Evolutionary conservation across 1,140 invertebrate genomes (phyloP).

Genomic region (Choristoneura fumiferana): DNA sequence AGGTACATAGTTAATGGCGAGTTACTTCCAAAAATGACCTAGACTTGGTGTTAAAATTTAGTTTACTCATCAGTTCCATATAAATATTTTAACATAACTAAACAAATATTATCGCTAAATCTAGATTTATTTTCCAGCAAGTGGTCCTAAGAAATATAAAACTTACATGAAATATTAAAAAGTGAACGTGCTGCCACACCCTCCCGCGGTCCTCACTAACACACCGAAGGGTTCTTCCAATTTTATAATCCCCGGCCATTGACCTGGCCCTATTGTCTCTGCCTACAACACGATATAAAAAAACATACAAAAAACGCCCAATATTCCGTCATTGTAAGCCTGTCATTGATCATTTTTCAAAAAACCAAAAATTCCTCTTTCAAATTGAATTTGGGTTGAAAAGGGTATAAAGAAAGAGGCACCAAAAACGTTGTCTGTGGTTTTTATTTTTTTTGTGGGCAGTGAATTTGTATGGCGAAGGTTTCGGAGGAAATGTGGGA

Average conservation of each 20-base stretch:
- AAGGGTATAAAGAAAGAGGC: conserved; percentile 30
- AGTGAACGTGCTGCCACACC: too few species aligned
- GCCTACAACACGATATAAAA: conserved; percentile 42
- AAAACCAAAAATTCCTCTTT: conserved; percentile 47
- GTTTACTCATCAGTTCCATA: too few species aligned
- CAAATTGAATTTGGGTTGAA: conserved; percentile 48
- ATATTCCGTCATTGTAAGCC: conserved; percentile 57
- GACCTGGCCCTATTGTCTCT: conserved; percentile 61
- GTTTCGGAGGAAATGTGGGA: conserved; percentile 11
- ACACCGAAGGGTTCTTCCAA: conserved; percentile 27
- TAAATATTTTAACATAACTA: too few species aligned
- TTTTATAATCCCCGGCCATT: conserved; percentile 44
- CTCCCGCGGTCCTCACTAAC: not conserved
- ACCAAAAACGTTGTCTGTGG: conserved; percentile 6
- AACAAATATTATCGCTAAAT: too few species aligned
- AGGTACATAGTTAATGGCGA: too few species aligned
- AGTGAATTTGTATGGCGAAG: conserved; percentile 7
- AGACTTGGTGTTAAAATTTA: too few species aligned
- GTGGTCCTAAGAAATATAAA: too few species aligned
- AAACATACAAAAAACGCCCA: conserved; percentile 39
- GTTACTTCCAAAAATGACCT: too few species aligned
- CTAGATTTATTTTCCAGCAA: too few species aligned
- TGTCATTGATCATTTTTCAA: conserved; percentile 64
- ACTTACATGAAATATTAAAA: too few species aligned
- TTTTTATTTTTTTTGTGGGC: conserved; percentile 11